Evolutionary conservation across 2,888 invertebrate species (phyloP).

Genomic region (Tridacna gigas): DNA sequence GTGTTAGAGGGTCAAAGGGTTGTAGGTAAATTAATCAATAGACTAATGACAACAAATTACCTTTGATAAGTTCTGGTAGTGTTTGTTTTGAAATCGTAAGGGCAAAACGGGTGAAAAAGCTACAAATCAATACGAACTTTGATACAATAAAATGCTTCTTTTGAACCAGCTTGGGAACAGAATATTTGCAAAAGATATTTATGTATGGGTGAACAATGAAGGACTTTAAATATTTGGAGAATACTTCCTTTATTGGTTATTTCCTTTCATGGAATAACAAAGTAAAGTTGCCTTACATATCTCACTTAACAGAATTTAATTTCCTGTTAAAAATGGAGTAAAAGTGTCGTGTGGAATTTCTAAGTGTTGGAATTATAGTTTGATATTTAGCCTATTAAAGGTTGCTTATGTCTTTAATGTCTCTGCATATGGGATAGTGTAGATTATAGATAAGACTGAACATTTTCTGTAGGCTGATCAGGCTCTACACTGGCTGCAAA

Average conservation of each 20-base stretch:
- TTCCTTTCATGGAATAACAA: neutral
- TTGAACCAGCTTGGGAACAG: neutral
- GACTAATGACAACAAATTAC: neutral
- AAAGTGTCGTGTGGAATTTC: no score
- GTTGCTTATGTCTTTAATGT: no score
- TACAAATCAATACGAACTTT: slow-evolving; percentile 4
- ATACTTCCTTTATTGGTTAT: slow-evolving; percentile 5
- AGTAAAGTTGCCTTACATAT: no score
- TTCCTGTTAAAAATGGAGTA: no score
- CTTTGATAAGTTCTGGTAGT: neutral
- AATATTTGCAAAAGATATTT: slow-evolving; percentile 12
- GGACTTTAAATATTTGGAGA: neutral
- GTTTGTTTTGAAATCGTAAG: slow-evolving; percentile 10
- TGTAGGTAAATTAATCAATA: neutral
- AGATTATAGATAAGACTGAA: no score
- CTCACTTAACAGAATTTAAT: no score
- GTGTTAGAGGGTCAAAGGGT: neutral
- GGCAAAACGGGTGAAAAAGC: neutral
- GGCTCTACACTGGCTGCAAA: no score
- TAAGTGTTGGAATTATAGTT: no score
- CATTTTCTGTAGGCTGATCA: no score
- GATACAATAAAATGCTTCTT: slow-evolving; percentile 6
- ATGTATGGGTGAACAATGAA: neutral
- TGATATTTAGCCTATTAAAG: no score
- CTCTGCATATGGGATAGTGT: no score